phyloP scores from a whole-genome alignment of 2,113 vertebrate genomes.

The Amphiprion ocellaris region DNA sequence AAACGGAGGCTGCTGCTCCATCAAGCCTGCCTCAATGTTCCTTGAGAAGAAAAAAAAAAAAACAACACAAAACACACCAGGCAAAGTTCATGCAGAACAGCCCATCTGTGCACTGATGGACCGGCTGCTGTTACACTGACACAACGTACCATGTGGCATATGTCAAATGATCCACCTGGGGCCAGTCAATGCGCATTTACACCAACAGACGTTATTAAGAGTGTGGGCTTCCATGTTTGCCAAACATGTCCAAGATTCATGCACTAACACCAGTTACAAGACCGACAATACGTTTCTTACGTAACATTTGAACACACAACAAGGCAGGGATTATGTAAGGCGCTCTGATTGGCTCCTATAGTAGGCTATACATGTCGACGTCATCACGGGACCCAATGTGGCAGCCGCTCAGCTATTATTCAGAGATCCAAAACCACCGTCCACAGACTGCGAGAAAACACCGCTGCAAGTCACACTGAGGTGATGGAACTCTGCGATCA shows the following conservation, averaged over 20 bases:
- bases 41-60: constrained; percentile 11
- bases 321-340: constrained; percentile 66
- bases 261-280: background rate
- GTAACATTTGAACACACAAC: constrained; percentile 65
- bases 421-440: background rate
- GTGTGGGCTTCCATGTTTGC: background rate
- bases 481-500: too few relatives aligned
- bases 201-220: background rate
- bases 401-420: background rate
- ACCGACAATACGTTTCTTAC: constrained; percentile 57
- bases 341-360: constrained; percentile 52
- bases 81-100: constrained; percentile 10
- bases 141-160: constrained; percentile 20
- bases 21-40: constrained; percentile 33
- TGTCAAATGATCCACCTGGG: background rate
- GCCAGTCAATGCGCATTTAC: background rate
- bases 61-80: background rate
- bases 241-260: background rate
- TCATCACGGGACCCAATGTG: constrained; percentile 41
- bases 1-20: constrained; percentile 32
- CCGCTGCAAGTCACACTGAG: too few relatives aligned
- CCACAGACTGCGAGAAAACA: too few relatives aligned
- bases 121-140: background rate
- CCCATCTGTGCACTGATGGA: constrained; percentile 33
- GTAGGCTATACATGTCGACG: constrained; percentile 61